phyloP scores from a whole-genome alignment of 1,140 invertebrate genomes.

The Calephelis virginiensis region DNA sequence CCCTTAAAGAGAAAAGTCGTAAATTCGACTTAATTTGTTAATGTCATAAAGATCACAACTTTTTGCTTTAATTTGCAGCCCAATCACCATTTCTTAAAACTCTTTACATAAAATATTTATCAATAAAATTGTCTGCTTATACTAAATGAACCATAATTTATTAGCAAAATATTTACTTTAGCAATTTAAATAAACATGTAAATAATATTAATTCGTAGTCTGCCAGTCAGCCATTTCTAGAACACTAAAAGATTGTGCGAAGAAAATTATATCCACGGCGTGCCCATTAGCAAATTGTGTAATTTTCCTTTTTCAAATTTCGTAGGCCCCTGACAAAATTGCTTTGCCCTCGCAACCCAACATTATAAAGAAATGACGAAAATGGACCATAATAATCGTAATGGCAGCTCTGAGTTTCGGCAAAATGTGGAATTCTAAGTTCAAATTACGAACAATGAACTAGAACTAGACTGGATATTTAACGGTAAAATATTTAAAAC shows the following conservation, averaged over 20 bases:
- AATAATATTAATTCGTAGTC: not conserved
- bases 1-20: no score
- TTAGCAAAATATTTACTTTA: no score
- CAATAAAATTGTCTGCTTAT: no score
- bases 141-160: no score
- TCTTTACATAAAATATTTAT: no score
- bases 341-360: constrained; percentile 60
- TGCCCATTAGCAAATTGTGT: constrained; percentile 70
- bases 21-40: no score
- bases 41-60: no score
- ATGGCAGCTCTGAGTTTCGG: constrained; percentile 29
- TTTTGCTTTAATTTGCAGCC: no score
- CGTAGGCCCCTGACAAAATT: constrained; percentile 64
- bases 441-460: not conserved
- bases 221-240: constrained; percentile 7
- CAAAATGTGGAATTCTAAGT: constrained; percentile 7
- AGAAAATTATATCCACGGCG: constrained; percentile 61
- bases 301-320: constrained; percentile 73
- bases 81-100: no score
- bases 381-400: constrained; percentile 66
- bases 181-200: not conserved
- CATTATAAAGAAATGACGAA: constrained; percentile 64
- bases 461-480: not conserved
- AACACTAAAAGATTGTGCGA: constrained; percentile 46
- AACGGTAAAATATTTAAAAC: no score